These are phyloP conservation scores for Epistrophe grossulariae DNA, from an alignment of 2,888 invertebrate genomes.

Conservation along the genomic window DNA sequence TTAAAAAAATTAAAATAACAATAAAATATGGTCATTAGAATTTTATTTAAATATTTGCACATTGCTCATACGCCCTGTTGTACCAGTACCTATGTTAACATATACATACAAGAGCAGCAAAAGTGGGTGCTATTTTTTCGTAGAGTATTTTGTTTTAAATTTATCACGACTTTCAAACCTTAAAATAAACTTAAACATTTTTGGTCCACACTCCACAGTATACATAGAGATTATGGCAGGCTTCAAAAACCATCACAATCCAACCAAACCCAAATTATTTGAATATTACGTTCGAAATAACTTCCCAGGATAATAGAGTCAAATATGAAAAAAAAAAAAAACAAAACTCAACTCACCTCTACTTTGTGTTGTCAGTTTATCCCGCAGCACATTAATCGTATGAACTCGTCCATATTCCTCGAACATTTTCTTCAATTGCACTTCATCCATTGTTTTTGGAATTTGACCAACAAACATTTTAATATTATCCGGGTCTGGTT, in stretches of 20 bases:
- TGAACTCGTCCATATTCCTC: conserved; percentile 98
- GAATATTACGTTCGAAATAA: background rate
- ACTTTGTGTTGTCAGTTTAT: conserved; percentile 97
- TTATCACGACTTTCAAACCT: too few relatives aligned
- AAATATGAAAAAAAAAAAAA: background rate
- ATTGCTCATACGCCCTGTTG: too few relatives aligned
- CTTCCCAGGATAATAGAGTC: background rate
- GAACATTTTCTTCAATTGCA: conserved; percentile 96
- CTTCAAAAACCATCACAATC: too few relatives aligned
- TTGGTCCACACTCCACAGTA: background rate
- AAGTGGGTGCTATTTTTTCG: too few relatives aligned
- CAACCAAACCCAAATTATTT: too few relatives aligned
- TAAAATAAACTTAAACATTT: too few relatives aligned
- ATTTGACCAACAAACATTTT: conserved; percentile 99
- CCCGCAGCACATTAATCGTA: conserved; percentile 98
- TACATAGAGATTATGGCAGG: background rate
- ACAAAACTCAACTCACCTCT: conserved; percentile 91
- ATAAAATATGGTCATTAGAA: too few relatives aligned
- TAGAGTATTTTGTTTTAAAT: too few relatives aligned
- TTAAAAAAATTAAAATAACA: too few relatives aligned
- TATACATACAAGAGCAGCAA: too few relatives aligned
- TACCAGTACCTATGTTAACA: too few relatives aligned
- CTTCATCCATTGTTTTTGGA: conserved; percentile 98
- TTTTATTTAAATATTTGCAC: too few relatives aligned
- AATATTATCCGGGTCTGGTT: conserved; percentile 98